Base-by-base conservation (phyloP, 1,140 invertebrate species). In the Sycobia sp. region DNA sequence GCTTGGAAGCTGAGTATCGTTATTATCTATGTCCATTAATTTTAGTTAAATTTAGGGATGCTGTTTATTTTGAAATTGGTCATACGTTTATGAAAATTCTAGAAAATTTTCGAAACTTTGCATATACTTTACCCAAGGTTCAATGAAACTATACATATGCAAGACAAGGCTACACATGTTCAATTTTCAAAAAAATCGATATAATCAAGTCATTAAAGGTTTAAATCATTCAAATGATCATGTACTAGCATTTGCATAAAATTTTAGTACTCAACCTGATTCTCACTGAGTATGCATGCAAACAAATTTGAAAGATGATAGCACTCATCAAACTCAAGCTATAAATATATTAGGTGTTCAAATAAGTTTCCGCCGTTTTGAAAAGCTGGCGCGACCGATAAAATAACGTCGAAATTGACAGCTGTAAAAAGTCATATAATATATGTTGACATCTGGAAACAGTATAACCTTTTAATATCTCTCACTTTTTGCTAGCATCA, bases 221-320 rank as follows among this genome's bases (percentile, higher is more conserved):
- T 83, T 95, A 41, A 91, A 88, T 60, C 92, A 89, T 77, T 90
- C 90, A 23, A 93, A 92, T 72, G 92, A 95, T 73, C 91, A 94
- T 72, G 92, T 95, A 18, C 81, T 96, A 68, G 91, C 93, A 2
- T 87, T 94, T 69, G 92, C 88, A 4, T 90, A 90, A 0, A 92
- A 91, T 73, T 93, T 95, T 72, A 93, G 90, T 65, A 80, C 86
- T 4, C 79, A 86, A 56, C 92, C 92, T 3, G 93, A 96, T 77
- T 93, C 92, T 0, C 93, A 96, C 82, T 84, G 95, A 64, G 92
- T 95, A 8, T 95, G 92, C 77, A 90, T 95, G 73, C 93, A 95
- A 79, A 88, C 87, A 5, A 86, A 87, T 66, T 80, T 74, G 67
- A 82, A 85, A 65, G 87, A 89, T 65, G 90, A 90, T 60, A 89